A percentile compares a stretch with the other conserved stretches of the same genome.
These are phyloP conservation scores for Erithacus rubecula DNA, from an alignment of 2,797 vertebrate genomes.

Conservation along the genomic window DNA sequence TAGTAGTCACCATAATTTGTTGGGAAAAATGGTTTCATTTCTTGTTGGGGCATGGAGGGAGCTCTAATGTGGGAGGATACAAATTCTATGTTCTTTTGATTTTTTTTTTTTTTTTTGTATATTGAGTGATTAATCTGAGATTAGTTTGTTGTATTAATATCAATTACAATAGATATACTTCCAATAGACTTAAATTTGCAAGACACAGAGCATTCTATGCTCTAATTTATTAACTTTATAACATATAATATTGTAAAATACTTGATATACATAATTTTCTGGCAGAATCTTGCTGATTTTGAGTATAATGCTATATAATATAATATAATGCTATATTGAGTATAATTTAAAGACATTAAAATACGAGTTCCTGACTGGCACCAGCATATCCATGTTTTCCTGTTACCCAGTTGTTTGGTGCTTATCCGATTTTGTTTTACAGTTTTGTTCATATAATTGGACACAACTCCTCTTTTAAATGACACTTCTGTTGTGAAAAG, in stretches of 20 bases:
- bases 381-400: neutral
- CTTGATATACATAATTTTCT: neutral
- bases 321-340: too few relatives aligned
- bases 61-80: neutral
- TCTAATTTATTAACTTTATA: neutral
- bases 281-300: neutral
- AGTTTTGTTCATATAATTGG: neutral
- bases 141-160: neutral
- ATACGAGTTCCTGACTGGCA: neutral
- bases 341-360: neutral
- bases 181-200: neutral
- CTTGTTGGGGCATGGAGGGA: neutral
- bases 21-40: neutral
- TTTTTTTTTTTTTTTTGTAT: neutral
- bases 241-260: neutral
- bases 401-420: neutral
- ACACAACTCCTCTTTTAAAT: neutral
- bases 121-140: neutral
- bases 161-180: neutral
- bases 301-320: neutral
- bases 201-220: neutral
- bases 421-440: neutral
- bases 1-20: neutral
- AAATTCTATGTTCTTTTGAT: neutral
- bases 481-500: neutral